Base-by-base conservation (phyloP, 2,797 vertebrate genomes). In the Anableps anableps region DNA sequence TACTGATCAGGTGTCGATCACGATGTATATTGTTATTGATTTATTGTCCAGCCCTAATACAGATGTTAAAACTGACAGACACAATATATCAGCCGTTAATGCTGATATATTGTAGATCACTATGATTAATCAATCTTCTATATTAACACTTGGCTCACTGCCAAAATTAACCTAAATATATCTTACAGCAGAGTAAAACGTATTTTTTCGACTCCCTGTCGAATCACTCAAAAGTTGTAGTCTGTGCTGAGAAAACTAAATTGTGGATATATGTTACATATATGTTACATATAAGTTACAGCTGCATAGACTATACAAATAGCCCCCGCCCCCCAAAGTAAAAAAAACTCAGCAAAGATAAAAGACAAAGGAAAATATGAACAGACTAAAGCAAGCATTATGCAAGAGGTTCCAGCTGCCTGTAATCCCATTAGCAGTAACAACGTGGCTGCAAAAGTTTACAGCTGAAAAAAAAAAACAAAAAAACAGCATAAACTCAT, bases 281-380 rank as follows among this genome's bases (percentile, higher is more conserved):
- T 48, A 21, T 74, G 7, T 29, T 53, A 36, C 4, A 68, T 72
- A n/a, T n/a, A n/a, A n/a, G n/a, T 74, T 81, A 21, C 36, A 60
- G 43, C 66, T 66, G 47, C 5, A 38, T 0, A 64, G 50, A 80
- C 71, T 66, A 60, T 71, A 81, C 19, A 70, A 74, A 85, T 47
- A 72, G 79, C 58, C 41, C 71, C 34, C 31, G 13, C 74, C 78
- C 72, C 4, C 38, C 1, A 71, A 68, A 58, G 70, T 58, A 5
- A 83, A 53, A 68, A 72, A 50, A 13, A 68, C 38, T 55, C 75
- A 68, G 21, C 50, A 62, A 50, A 48, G 64, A 83, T 74, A 76
- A 53, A 81, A 85, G 74, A 82, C 36, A 14, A 68, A 53, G 38
- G 75, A 79, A 60, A 60, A 60, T 31, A 31, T 71, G 72, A 36